Percentiles rank a stretch among this genome's conserved stretches.
phyloP scores from a whole-genome alignment of 2,113 vertebrate genomes.

The Carassius gibelio region DNA sequence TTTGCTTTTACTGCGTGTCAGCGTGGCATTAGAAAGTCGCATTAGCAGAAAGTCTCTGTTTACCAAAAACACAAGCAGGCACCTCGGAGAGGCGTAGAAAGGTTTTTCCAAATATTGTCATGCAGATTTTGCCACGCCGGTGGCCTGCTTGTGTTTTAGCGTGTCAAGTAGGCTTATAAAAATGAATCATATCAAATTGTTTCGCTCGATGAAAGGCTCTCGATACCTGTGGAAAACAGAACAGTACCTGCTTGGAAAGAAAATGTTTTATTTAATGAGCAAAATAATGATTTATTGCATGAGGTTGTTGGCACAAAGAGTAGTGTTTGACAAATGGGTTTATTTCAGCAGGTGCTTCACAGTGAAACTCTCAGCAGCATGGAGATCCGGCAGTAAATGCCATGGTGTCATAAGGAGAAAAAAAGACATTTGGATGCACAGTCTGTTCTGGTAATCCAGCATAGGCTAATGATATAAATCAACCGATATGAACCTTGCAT shows the following conservation, averaged over 20 bases:
- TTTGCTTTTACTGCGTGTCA: constrained; percentile 18
- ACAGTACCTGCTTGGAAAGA: neutral
- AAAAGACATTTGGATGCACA: constrained; percentile 2
- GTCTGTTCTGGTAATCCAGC: constrained; percentile 1
- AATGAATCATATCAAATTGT: constrained; percentile 21
- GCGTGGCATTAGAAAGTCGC: constrained; percentile 31
- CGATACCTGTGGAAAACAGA: neutral
- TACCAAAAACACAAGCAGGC: constrained; percentile 22
- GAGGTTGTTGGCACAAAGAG: neutral
- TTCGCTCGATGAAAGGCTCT: neutral
- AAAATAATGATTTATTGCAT: constrained; percentile 6
- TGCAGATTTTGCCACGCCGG: neutral
- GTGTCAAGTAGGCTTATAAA: constrained; percentile 13
- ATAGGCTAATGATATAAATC: constrained; percentile 31
- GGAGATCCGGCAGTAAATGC: constrained; percentile 26
- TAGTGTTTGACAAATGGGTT: neutral
- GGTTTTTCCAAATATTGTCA: constrained; percentile 13
- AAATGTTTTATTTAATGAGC: neutral
- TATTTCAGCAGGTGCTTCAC: neutral
- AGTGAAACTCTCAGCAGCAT: neutral
- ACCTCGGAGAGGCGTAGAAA: neutral
- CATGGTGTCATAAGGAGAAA: constrained; percentile 21
- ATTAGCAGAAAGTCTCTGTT: constrained; percentile 18
- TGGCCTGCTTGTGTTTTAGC: constrained; percentile 18
- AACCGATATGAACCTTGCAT: constrained; percentile 24